Evolutionary conservation across 2,113 vertebrate species (phyloP).

Genomic region (Lathamus discolor): DNA sequence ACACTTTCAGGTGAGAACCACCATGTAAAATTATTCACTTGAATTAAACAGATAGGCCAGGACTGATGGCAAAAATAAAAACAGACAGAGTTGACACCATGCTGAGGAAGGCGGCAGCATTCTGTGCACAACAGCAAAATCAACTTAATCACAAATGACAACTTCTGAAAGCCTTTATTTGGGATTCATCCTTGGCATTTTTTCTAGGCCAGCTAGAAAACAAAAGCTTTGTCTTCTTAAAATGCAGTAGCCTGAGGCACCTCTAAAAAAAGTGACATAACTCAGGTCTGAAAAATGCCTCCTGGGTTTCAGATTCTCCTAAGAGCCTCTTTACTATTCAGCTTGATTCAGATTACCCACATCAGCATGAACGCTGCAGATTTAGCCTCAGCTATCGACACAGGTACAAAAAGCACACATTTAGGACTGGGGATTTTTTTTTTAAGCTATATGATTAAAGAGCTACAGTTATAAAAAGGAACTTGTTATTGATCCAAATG

Average conservation of each 20-base stretch:
- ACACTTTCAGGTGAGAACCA: not conserved
- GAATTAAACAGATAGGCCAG: not conserved
- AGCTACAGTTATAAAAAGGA: not conserved
- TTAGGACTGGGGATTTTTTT: conserved; percentile 23
- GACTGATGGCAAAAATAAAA: not conserved
- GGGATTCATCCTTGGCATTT: conserved; percentile 61
- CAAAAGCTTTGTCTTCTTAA: conserved; percentile 70
- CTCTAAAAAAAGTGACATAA: conserved; percentile 42
- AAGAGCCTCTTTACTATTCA: conserved; percentile 57
- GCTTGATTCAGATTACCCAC: conserved; percentile 46
- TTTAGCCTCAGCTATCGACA: conserved; percentile 7
- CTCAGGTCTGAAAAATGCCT: conserved; percentile 55
- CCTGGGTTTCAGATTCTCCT: conserved; percentile 34
- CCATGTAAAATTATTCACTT: not conserved
- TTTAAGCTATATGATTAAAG: conserved; percentile 18
- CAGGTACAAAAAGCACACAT: conserved; percentile 30
- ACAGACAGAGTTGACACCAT: not conserved
- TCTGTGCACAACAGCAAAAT: conserved; percentile 47
- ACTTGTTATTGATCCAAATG: conserved; percentile 2
- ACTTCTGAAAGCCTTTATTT: conserved; percentile 66
- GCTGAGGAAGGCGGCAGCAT: not conserved
- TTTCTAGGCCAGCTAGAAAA: conserved; percentile 67
- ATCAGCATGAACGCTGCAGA: conserved; percentile 27
- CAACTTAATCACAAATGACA: conserved; percentile 66
- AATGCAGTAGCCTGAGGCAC: conserved; percentile 62